Percentiles rank a stretch among this genome's conserved stretches.
These are phyloP conservation scores for Chamaea fasciata DNA, from an alignment of 2,113 vertebrate genomes.

Conservation along the genomic window DNA sequence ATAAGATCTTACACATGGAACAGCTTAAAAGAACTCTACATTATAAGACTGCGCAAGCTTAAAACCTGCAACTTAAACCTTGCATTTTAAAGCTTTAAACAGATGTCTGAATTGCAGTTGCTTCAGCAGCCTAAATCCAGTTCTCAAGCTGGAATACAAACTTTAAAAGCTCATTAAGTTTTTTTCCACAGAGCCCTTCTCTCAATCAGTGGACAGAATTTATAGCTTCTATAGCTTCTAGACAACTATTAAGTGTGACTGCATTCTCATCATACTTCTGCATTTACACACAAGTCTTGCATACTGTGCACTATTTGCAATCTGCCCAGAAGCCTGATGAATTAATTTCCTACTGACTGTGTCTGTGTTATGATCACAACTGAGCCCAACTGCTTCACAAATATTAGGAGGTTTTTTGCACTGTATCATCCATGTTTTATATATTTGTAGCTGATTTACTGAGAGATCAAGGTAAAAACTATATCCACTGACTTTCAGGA, in stretches of 20 bases:
- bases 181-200: not conserved
- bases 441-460: not conserved
- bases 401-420: not conserved
- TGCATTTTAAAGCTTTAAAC: not conserved
- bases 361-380: not conserved
- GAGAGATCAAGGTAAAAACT: not conserved
- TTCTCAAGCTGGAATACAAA: not conserved
- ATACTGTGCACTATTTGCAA: not conserved
- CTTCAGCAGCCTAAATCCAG: not conserved
- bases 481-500: not conserved
- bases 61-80: not conserved
- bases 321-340: not conserved
- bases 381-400: not conserved
- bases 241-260: not conserved
- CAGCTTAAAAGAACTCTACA: not conserved
- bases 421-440: not conserved
- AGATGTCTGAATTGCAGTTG: not conserved
- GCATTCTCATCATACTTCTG: not conserved
- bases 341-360: not conserved
- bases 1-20: not conserved
- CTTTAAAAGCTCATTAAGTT: not conserved
- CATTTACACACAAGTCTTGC: not conserved
- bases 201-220: not conserved
- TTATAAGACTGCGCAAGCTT: not conserved
- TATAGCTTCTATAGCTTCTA: not conserved